Base-by-base conservation (phyloP, 2,113 vertebrate species). In the Phylloscopus whistleri region DNA sequence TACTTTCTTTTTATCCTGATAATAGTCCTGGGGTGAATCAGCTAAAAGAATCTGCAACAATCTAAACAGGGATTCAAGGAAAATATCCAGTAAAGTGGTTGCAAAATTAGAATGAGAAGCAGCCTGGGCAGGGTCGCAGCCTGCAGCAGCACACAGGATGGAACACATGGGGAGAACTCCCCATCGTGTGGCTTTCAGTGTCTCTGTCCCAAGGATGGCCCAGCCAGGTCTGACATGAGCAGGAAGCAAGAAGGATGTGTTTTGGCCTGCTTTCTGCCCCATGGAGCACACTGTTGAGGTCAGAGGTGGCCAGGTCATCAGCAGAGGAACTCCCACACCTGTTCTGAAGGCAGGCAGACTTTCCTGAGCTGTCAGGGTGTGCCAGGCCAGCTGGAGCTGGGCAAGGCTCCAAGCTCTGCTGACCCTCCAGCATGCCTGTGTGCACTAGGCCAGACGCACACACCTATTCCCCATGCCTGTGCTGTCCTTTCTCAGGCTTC, bases 341-440 rank as follows among this genome's bases (percentile, higher is more conserved):
- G n/a, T 2, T 67, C 37, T 58, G 43, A 35, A 53, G 60, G 28
- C 46, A 11, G 14, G 46, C 23, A 77, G 44, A 8, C 4, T 35
- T 52, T 72, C 35, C 21, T 44, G 16, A 43, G 56, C 24, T 75
- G 43, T 9, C 56, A 59, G 30, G 43, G 37, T 11, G 18, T n/a
- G 37, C 69, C 16, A 17, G 35, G 9, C 18, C 26, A 80, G 17
- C 26, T 46, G 52, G 52, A 24, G 66, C 53, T 64, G 66, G 14
- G 7, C 20, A 7, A 26, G 80, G 15, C 24, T 56, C 53, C 0
- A 0, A 66, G 58, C 16, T 49, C 28, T 81, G 6, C 37, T 46
- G 37, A 37, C 4, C 1, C 37, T 58, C 37, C 28, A 41, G 1
- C 24, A 8, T 0, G 3, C 8, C 55, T 56, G 9, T 0, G 0